Evolutionary conservation across 2,113 vertebrate genomes (phyloP), one percentile per base, ranked within the genome.

Genomic region (Cyprinus carpio): DNA sequence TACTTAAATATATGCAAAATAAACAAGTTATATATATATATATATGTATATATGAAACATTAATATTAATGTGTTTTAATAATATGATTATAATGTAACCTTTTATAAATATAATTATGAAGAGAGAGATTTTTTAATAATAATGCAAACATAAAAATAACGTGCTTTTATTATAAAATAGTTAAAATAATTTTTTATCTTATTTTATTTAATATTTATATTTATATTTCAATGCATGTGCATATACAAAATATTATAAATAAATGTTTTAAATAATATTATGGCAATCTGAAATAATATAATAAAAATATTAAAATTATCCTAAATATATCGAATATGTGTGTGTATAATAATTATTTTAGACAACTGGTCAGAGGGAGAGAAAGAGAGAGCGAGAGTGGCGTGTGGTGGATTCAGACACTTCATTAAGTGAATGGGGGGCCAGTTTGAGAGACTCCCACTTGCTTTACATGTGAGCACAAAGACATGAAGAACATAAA

Each of bases 401-500:
- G 54, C 46, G 77, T 86, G 87, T 83, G 60, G 67, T 72, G 58
- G 49, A 76, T 82, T 86, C 85, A 83, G 83, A 76, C 86, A 87
- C 87, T 89, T 90, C 86, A 91, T 90, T 88, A 89, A 89, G 86
- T 89, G 69, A 84, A 80, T 80, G 72, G 86, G 79, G 15, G 65
- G 87, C 78, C 80, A 77, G 86, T 86, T 88, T 84, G 77, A 88
- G 84, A 88, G 87, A 84, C 86, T 79, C 79, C 81, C 34, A 46
- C 79, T 89, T 82, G 85, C 85, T 87, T 91, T 87, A 71, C 87
- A 77, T 81, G 84, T 69, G 78, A 83, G 76, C 87, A 90, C 90
- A 87, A 87, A 87, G 84, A 89, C 87, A 83, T 82, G 43, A 76
- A 81, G 74, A 71, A 79, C 84, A 91, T 88, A 91, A 90, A 89